Conservation (phyloP, 2,113 vertebrate genomes). For the Serilophus lunatus region DNA sequence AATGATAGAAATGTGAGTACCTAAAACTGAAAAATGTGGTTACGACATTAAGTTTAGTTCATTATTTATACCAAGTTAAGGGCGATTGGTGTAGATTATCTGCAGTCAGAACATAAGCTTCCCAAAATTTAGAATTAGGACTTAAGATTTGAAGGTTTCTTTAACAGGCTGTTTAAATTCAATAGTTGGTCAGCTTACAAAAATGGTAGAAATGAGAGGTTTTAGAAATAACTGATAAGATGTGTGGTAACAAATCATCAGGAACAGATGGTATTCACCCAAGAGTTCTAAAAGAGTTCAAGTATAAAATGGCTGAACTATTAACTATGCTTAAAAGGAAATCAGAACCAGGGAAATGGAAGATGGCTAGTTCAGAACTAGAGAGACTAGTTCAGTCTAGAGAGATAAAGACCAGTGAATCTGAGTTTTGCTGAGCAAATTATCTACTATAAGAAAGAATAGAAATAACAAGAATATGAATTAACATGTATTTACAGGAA, state of each 20-base stretch:
- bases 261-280: slow-evolving; percentile 2
- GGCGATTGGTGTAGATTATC: background rate
- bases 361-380: background rate
- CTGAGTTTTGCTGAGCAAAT: background rate
- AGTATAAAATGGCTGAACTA: background rate
- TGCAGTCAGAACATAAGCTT: background rate
- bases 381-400: too few species aligned
- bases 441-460: background rate
- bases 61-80: background rate
- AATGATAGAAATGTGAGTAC: background rate
- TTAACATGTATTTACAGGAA: background rate
- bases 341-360: background rate
- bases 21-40: background rate
- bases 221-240: background rate
- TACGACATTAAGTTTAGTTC: background rate
- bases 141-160: background rate
- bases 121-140: background rate
- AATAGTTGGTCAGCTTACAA: background rate
- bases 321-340: background rate
- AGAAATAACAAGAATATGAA: background rate
- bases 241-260: background rate
- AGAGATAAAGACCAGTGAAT: background rate
- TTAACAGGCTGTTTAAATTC: background rate
- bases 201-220: background rate
- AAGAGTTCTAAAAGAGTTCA: background rate